These are phyloP conservation scores for Coelinius sp. DNA, from an alignment of 2,888 invertebrate species.

Conservation along the genomic window DNA sequence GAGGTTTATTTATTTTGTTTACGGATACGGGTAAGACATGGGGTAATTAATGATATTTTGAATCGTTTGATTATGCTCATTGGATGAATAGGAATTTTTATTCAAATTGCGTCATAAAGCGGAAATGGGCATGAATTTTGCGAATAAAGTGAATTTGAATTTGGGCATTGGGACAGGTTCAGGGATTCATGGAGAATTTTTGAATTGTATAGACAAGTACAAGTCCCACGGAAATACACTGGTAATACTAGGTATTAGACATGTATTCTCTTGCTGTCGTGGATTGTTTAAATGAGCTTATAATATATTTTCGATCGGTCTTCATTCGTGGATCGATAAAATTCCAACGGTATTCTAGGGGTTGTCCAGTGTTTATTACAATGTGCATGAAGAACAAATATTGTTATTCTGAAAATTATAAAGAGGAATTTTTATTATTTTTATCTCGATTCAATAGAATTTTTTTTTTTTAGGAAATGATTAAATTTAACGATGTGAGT, in stretches of 20 bases:
- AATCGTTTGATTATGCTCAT: background rate
- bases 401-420: too few species aligned
- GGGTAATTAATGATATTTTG: background rate
- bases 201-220: background rate
- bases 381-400: background rate
- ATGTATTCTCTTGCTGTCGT: background rate
- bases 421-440: too few species aligned
- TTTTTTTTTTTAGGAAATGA: too few species aligned
- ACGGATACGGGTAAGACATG: background rate
- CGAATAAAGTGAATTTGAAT: too few species aligned
- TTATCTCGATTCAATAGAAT: too few species aligned
- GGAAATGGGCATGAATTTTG: too few species aligned
- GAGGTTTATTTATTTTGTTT: background rate
- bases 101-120: too few species aligned
- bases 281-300: background rate
- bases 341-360: background rate
- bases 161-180: too few species aligned
- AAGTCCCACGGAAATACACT: background rate
- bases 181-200: background rate
- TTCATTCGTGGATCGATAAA: background rate
- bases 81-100: too few species aligned
- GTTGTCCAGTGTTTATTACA: background rate
- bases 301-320: slow-evolving; percentile 12
- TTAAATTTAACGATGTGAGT: too few species aligned
- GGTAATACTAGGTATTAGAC: background rate